phyloP scores from a whole-genome alignment of 2,888 invertebrate species.

The Trileptium ribeirensis region DNA sequence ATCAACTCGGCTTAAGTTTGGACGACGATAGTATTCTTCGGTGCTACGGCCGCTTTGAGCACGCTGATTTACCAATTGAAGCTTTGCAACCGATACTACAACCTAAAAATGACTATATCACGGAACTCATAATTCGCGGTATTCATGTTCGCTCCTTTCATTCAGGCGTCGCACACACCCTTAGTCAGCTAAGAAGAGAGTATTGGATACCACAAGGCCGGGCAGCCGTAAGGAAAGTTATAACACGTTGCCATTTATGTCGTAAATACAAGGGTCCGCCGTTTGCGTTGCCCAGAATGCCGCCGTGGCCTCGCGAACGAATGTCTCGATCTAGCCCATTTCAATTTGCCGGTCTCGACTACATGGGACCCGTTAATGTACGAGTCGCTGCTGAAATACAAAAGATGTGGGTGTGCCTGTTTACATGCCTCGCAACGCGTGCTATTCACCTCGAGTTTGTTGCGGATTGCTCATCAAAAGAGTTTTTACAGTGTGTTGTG shows the following conservation, averaged over 20 bases:
- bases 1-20: neutral
- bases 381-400: constrained; percentile 30
- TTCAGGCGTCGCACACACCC: neutral
- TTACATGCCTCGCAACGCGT: constrained; percentile 20
- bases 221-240: neutral
- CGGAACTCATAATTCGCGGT: neutral
- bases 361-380: constrained; percentile 11
- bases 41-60: no score
- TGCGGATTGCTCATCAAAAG: constrained; percentile 41
- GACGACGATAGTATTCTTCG: neutral
- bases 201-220: no score
- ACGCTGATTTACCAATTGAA: neutral
- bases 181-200: neutral
- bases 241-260: neutral
- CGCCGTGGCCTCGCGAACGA: neutral
- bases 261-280: neutral
- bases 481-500: constrained; percentile 45
- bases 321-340: neutral
- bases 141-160: neutral
- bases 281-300: no score
- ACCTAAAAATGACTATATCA: constrained; percentile 1
- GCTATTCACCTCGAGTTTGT: constrained; percentile 19
- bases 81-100: neutral
- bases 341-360: neutral
- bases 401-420: no score